A percentile compares a stretch with the other conserved stretches of the same genome.
Evolutionary conservation across 1,140 invertebrate genomes (phyloP).

Genomic region (Eupristina koningsbergeri): DNA sequence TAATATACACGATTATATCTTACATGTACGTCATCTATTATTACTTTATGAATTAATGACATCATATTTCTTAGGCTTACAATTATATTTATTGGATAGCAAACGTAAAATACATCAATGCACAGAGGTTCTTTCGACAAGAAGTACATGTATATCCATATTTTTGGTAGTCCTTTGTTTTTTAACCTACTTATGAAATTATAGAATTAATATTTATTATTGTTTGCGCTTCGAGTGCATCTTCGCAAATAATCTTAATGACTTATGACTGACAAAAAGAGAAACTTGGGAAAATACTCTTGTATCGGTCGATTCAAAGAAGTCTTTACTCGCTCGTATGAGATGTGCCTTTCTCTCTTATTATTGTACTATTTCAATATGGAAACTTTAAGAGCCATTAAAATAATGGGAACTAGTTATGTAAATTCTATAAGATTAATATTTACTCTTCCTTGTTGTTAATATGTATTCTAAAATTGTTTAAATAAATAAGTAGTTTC

Average conservation of each 20-base stretch:
- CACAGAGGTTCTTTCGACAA: neutral
- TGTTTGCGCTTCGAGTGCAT: neutral
- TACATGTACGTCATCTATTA: too few relatives aligned
- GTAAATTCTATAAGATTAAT: neutral
- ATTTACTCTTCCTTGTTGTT: neutral
- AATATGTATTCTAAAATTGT: neutral
- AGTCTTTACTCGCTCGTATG: neutral
- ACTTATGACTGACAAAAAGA: neutral
- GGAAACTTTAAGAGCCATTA: neutral
- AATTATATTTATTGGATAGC: neutral
- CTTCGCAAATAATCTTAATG: neutral
- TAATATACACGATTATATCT: too few relatives aligned
- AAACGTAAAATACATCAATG: neutral
- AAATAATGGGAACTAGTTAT: neutral
- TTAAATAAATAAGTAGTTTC: neutral
- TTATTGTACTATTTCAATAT: neutral
- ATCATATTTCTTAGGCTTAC: neutral
- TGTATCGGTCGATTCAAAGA: neutral
- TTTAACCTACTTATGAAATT: neutral
- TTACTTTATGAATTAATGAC: too few relatives aligned
- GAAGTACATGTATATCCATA: neutral
- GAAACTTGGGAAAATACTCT: constrained; percentile 3
- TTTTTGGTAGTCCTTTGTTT: neutral
- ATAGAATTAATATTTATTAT: constrained; percentile 5
- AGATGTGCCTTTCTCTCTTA: neutral